Percentiles rank a stretch among this genome's conserved stretches.
Evolutionary conservation across 2,113 vertebrate genomes (phyloP).

Genomic region (Mastomys natalensis): DNA sequence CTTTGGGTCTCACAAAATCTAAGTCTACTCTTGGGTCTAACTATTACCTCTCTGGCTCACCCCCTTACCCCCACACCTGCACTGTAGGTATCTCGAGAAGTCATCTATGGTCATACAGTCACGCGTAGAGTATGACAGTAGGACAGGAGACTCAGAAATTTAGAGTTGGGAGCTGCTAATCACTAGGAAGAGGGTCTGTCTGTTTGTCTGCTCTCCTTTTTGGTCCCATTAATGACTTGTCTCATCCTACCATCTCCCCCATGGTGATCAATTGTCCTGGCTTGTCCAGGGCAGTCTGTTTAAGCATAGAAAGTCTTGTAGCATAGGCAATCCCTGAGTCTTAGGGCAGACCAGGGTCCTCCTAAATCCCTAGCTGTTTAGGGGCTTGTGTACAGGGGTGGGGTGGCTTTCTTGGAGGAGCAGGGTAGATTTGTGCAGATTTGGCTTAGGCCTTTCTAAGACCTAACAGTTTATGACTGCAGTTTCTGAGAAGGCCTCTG

Average conservation of each 20-base stretch:
- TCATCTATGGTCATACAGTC: neutral
- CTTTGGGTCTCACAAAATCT: slow-evolving; percentile 18
- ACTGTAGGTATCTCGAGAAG: neutral
- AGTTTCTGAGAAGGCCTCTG: slow-evolving; percentile 37
- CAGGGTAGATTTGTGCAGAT: neutral
- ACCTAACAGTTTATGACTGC: neutral
- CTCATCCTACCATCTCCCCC: neutral
- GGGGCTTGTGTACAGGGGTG: neutral
- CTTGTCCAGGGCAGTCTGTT: neutral
- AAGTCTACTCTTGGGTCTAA: neutral
- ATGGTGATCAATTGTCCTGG: neutral
- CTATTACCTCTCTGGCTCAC: neutral
- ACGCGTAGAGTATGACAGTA: neutral
- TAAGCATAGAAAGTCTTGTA: neutral
- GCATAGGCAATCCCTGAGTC: neutral
- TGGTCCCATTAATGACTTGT: neutral
- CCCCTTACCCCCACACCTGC: neutral
- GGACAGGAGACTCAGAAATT: neutral
- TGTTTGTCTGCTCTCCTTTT: neutral
- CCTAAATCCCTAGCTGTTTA: neutral
- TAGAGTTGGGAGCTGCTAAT: neutral
- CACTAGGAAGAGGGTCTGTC: neutral
- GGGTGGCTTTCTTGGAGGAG: neutral
- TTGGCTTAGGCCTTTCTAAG: neutral
- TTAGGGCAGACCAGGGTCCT: neutral